A percentile compares a stretch with the other conserved stretches of the same genome.
These are phyloP conservation scores for Chromobotia macracanthus DNA, from an alignment of 2,797 vertebrate species.

Conservation along the genomic window DNA sequence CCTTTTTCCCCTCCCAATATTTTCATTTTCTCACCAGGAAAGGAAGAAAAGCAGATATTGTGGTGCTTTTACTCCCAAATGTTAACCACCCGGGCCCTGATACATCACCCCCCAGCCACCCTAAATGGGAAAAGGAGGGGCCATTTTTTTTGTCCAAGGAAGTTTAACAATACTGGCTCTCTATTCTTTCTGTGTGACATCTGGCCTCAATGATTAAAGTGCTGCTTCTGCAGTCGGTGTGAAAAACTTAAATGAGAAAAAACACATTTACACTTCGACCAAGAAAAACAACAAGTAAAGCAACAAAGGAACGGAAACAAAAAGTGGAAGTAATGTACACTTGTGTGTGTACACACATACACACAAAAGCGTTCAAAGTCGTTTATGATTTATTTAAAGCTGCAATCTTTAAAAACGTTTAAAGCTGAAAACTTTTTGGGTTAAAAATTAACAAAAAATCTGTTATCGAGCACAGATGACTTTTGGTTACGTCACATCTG, in stretches of 20 bases:
- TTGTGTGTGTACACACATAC: no score
- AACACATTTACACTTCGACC: neutral
- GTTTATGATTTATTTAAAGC: no score
- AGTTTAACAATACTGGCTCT: slow-evolving; percentile 34
- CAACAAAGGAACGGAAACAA: no score
- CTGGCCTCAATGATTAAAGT: neutral
- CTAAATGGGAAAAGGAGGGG: neutral
- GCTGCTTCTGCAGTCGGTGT: neutral
- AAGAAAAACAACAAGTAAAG: neutral
- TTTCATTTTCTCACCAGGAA: slow-evolving; percentile 17
- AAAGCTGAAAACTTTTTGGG: no score
- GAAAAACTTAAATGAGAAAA: neutral
- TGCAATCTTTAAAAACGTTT: no score
- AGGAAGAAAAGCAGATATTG: slow-evolving; percentile 7
- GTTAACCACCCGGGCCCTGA: slow-evolving; percentile 23
- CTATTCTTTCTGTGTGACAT: slow-evolving; percentile 22
- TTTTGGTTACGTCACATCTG: no score
- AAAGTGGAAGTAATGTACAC: no score
- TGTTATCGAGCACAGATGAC: no score
- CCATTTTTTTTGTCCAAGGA: slow-evolving; percentile 25
- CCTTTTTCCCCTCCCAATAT: slow-evolving; percentile 19
- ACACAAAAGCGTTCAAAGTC: no score
- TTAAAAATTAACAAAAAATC: no score
- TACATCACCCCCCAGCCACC: neutral
- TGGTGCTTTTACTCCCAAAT: slow-evolving; percentile 8